Evolutionary conservation across 2,797 vertebrate species (phyloP).

Genomic region (Melanotaenia maccullochi): DNA sequence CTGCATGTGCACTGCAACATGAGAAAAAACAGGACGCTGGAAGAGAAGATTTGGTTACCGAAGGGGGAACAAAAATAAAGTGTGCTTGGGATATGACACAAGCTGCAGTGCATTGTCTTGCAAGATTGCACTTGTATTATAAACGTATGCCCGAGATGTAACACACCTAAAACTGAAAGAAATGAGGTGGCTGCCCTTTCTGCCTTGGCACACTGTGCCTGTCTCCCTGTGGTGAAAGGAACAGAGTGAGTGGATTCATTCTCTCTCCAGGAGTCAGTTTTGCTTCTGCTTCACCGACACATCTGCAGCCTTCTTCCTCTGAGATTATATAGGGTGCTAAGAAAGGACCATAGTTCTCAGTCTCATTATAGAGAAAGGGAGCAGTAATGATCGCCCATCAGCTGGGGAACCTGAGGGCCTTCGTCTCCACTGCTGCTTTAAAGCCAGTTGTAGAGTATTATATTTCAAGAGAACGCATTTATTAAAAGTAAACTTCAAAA

Average conservation of each 20-base stretch:
- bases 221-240: background rate
- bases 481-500: background rate
- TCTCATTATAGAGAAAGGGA: background rate
- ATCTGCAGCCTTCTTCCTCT: background rate
- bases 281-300: background rate
- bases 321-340: background rate
- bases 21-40: too few relatives aligned
- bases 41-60: too few relatives aligned
- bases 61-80: too few relatives aligned
- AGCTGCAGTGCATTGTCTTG: background rate
- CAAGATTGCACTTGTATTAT: background rate
- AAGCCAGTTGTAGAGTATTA: background rate
- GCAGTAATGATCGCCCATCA: background rate
- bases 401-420: background rate
- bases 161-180: background rate
- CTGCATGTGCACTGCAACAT: too few relatives aligned
- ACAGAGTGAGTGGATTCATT: background rate
- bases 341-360: background rate
- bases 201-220: background rate
- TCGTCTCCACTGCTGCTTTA: background rate
- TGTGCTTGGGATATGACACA: too few relatives aligned
- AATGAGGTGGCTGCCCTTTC: conserved; percentile 1
- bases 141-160: background rate
- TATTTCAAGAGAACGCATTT: background rate
- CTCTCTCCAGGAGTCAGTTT: background rate